Evolutionary conservation across 2,113 vertebrate genomes (phyloP).

Genomic region (Hippopotamus amphibius): DNA sequence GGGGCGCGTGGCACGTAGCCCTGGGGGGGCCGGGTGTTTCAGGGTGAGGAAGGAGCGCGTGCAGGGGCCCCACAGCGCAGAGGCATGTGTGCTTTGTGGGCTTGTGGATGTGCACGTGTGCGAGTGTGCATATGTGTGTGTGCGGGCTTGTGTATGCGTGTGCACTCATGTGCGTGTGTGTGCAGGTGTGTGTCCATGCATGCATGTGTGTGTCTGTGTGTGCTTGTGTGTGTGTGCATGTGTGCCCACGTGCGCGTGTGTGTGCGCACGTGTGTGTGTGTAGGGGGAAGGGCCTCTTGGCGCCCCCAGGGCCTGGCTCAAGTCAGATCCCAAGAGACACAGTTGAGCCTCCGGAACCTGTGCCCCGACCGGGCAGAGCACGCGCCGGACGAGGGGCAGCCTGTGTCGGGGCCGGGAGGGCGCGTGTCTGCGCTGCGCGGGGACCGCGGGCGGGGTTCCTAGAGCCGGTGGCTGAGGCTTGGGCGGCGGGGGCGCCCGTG

Average conservation of each 20-base stretch:
- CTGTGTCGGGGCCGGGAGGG: fast-evolving
- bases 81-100: fast-evolving
- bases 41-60: fast-evolving
- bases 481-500: fast-evolving
- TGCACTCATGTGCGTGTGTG: fast-evolving
- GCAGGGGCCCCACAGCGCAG: neutral
- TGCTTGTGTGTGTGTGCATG: too few species aligned
- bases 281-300: fast-evolving
- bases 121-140: fast-evolving
- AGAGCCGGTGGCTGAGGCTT: neutral
- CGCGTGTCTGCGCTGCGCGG: neutral
- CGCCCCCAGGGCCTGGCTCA: neutral
- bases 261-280: neutral
- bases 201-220: neutral
- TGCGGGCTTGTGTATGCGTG: fast-evolving
- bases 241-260: fast-evolving
- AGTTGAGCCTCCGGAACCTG: neutral
- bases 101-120: neutral
- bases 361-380: neutral
- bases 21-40: fast-evolving
- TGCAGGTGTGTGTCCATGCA: fast-evolving
- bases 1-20: fast-evolving
- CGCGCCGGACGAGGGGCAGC: too few species aligned
- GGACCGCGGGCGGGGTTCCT: neutral
- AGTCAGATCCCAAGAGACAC: neutral